Base-by-base conservation (phyloP, 2,888 invertebrate genomes). In the Globia sparganii region DNA sequence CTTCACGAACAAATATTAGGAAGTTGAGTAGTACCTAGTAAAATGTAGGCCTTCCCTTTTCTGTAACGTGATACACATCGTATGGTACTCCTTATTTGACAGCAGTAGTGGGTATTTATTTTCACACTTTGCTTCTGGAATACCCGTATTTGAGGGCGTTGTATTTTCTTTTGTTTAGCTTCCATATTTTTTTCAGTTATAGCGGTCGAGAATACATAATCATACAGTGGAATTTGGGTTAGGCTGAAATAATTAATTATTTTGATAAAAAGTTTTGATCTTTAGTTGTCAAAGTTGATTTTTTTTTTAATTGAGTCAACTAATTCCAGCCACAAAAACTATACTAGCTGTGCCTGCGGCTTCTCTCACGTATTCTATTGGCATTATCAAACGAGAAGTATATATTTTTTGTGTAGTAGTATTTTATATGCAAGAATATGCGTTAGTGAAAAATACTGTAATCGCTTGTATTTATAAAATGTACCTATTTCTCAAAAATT, bases 1-100 rank as follows among this genome's bases (percentile, higher is more conserved):
- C 72, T 69, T 75, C 72, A 78, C 77, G 73, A 84, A 75, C 81
- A 83, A 88, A 88, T 86, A 87, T 74, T 62, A 80, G 83, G 78
- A 80, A 80, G 77, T 80, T 72, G 72, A 64, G 66, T 66, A 66
- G 74, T 66, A n/a, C n/a, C n/a, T n/a, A 58, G 75, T 86, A 72
- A 67, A 72, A 75, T 74, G 80, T 76, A 72, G 37, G 72, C 68
- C 62, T 77, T 85, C 59, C 72, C 71, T 77, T 73, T 62, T 69
- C 46, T 59, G 67, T 75, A 72, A 85, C 58, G 13, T 74, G 62
- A 83, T 82, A 72, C 58, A 37, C 64, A 59, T 34, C 59, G 34
- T 61, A 15, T 53, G 65, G 31, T 8, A 61, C 62, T 68, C 5
- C 46, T 77, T 73, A 77, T 81, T 81, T 77, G 72, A 72, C 25